Evolutionary conservation across 2,888 invertebrate genomes (phyloP).

Genomic region (Pediacus dermestoides): DNA sequence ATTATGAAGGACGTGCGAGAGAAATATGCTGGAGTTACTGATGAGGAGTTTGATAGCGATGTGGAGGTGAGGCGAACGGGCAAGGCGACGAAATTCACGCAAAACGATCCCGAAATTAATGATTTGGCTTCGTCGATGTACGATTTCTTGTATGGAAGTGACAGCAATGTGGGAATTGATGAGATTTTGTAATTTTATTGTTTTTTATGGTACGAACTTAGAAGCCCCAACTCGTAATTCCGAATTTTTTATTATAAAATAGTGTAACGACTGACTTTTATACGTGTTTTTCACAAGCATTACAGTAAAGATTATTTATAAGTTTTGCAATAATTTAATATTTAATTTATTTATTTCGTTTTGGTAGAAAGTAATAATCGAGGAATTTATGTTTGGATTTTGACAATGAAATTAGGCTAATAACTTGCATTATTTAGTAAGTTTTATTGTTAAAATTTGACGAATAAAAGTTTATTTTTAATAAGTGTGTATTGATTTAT

Average conservation of each 20-base stretch:
- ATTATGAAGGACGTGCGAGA: slow-evolving; percentile 70
- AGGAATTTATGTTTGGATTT: slow-evolving; percentile 39
- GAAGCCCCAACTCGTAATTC: too few relatives aligned
- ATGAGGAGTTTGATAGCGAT: slow-evolving; percentile 56
- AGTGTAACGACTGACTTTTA: too few relatives aligned
- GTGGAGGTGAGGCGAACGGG: slow-evolving; percentile 53
- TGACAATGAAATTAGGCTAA: slow-evolving; percentile 37
- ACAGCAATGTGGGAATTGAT: slow-evolving; percentile 56
- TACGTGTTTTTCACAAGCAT: too few relatives aligned
- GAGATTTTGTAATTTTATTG: slow-evolving; percentile 41
- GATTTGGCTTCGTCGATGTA: slow-evolving; percentile 60
- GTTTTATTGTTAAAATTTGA: slow-evolving; percentile 47
- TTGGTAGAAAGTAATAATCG: slow-evolving; percentile 10
- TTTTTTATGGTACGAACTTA: too few relatives aligned
- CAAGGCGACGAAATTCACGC: slow-evolving; percentile 51
- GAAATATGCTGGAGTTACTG: slow-evolving; percentile 55
- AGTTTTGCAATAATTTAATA: slow-evolving; percentile 19
- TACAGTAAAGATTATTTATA: too few relatives aligned
- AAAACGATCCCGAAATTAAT: slow-evolving; percentile 52
- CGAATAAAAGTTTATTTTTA: too few relatives aligned
- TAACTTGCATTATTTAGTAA: slow-evolving; percentile 2
- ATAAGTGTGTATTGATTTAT: too few relatives aligned
- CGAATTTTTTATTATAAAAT: too few relatives aligned
- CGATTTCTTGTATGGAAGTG: slow-evolving; percentile 61
- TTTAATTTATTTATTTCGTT: slow-evolving; percentile 10